A percentile compares a stretch with the other conserved stretches of the same genome.
These are phyloP conservation scores for Parauchenoglanis punctatus DNA, from an alignment of 2,797 vertebrate genomes.

Conservation along the genomic window DNA sequence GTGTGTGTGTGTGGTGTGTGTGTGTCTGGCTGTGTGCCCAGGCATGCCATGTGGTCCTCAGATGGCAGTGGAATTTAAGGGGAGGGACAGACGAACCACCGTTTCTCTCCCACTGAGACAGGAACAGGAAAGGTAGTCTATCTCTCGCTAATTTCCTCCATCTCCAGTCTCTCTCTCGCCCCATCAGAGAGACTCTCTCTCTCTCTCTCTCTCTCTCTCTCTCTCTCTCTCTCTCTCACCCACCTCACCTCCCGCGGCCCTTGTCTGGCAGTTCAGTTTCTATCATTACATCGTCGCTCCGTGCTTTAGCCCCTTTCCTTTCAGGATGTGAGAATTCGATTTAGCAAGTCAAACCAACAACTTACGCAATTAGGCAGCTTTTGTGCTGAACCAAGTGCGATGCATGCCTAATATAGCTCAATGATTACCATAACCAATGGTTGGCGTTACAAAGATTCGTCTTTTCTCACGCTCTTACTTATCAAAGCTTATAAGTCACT, in stretches of 20 bases:
- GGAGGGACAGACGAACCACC: constrained; percentile 70
- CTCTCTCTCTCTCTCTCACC: constrained; percentile 26
- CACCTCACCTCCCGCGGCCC: constrained; percentile 38
- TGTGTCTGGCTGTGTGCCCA: constrained; percentile 80
- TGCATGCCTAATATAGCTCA: constrained; percentile 10
- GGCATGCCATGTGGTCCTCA: constrained; percentile 85
- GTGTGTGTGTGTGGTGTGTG: constrained; percentile 30
- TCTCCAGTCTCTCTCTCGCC: constrained; percentile 48
- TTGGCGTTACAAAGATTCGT: neutral
- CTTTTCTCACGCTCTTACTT: constrained; percentile 34
- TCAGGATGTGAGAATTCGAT: constrained; percentile 70
- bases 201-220: constrained; percentile 21
- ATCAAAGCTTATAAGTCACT: constrained; percentile 40
- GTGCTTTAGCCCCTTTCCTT: constrained; percentile 12
- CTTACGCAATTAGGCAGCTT: neutral
- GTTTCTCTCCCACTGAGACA: constrained; percentile 63
- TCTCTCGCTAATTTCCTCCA: constrained; percentile 38
- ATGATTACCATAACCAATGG: constrained; percentile 17
- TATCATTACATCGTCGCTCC: constrained; percentile 34
- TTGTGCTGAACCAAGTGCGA: constrained; percentile 9
- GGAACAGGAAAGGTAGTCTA: constrained; percentile 58
- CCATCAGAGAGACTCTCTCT: constrained; percentile 55
- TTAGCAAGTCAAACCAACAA: constrained; percentile 23
- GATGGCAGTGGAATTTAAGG: constrained; percentile 85
- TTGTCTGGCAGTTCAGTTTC: constrained; percentile 53